Evolutionary conservation across 2,888 invertebrate genomes (phyloP), one percentile per base, ranked within the genome.

Genomic region (Spatulosminthurus flaviceps): DNA sequence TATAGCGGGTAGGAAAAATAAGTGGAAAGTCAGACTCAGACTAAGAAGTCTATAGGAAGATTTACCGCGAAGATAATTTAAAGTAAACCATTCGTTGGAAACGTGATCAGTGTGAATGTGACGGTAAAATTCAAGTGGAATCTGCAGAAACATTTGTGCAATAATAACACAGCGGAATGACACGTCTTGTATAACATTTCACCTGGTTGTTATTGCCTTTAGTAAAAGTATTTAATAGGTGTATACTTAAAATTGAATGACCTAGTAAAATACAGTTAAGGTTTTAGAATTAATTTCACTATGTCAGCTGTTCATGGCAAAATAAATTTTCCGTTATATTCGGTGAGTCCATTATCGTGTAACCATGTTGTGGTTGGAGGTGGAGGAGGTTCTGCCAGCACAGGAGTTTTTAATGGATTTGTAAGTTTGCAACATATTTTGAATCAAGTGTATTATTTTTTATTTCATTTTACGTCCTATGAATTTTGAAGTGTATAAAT

Each of bases 351-450:
- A 90, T 89, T 98, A 80, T 95, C 95, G 41, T 95, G 94, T 88
- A 92, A 96, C 84, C 97, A 97, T 90, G 93, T 98, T 86, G 89
- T 99, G 81, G 96, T 99, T 71, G 98, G 95, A 82, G 99, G 98
- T 77, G 98, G 98, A 77, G 99, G 98, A 81, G 98, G 99, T 79
- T 93, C 95, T 51, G 93, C 97, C 21, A 97, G 97, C 88, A 98
- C 98, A 69, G 99, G 99, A 77, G 95, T 99, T 78, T 94, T 94
- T 51, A 99, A 99, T 91, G 96, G 96, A 88, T 95, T 99, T 89
- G 97, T 96, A 90, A 93, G 95, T n/a, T n/a, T n/a, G n/a, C n/a
- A n/a, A n/a, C n/a, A n/a, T n/a, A n/a, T n/a, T n/a, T n/a, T n/a
- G n/a, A n/a, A n/a, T n/a, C n/a, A 92, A 81, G 81, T 81, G 43